Conservation (phyloP, 2,113 vertebrate species). For the Opisthocomus hoazin region DNA sequence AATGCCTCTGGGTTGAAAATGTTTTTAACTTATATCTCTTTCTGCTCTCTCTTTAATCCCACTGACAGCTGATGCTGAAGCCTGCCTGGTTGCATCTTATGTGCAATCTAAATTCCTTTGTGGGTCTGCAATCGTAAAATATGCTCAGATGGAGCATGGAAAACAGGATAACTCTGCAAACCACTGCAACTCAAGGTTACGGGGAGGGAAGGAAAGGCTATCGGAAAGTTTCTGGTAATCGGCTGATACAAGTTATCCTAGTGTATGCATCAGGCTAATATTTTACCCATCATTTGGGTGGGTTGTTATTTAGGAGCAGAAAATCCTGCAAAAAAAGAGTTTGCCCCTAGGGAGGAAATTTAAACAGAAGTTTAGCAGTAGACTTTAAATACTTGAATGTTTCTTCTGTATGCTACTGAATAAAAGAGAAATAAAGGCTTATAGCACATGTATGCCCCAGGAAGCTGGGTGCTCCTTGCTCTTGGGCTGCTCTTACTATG, state of each 20-base stretch:
- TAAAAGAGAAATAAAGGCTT: neutral
- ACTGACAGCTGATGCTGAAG: neutral
- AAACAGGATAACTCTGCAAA: neutral
- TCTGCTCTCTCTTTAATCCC: neutral
- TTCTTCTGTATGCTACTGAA: neutral
- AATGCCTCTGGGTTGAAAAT: neutral
- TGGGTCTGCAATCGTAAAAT: neutral
- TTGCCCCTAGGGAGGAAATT: neutral
- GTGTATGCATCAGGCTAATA: neutral
- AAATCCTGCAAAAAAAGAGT: neutral
- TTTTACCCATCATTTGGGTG: neutral
- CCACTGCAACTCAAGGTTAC: neutral
- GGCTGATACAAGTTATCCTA: neutral
- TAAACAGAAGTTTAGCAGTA: neutral
- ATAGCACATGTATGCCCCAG: neutral
- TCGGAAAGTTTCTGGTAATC: neutral
- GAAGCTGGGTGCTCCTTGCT: neutral
- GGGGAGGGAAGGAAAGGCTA: neutral
- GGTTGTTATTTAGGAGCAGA: neutral
- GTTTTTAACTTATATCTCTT: neutral
- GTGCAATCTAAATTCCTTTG: neutral
- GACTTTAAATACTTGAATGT: neutral
- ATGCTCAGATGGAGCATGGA: neutral
- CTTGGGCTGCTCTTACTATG: neutral
- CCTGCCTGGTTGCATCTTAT: neutral